Conservation (phyloP, 2,888 invertebrate genomes). For the Ernsta delagoae region DNA sequence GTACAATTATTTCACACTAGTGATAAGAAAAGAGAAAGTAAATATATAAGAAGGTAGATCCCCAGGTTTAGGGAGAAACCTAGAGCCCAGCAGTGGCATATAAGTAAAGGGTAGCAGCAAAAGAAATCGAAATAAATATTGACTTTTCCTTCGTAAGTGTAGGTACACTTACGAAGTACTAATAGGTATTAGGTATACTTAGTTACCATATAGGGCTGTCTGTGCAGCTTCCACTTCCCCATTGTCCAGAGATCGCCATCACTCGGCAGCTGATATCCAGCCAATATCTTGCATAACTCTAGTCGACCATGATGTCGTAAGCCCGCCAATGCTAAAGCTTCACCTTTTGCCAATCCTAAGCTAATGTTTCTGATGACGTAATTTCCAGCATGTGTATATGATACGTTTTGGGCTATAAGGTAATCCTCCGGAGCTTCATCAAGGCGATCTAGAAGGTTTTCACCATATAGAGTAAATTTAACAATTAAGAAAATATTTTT, state of each 20-base stretch:
- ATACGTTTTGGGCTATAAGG: slow-evolving; percentile 56
- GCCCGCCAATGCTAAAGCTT: slow-evolving; percentile 65
- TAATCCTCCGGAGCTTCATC: slow-evolving; percentile 62
- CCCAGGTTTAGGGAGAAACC: too few relatives aligned
- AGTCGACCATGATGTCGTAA: slow-evolving; percentile 60
- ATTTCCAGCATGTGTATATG: slow-evolving; percentile 46
- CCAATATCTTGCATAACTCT: slow-evolving; percentile 58
- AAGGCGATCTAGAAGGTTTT: slow-evolving; percentile 33
- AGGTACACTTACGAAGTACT: too few relatives aligned
- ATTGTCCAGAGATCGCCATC: slow-evolving; percentile 57
- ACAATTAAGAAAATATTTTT: too few relatives aligned
- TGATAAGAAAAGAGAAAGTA: too few relatives aligned
- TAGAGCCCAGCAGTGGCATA: too few relatives aligned
- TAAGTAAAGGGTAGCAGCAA: too few relatives aligned
- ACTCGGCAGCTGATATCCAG: slow-evolving; percentile 54
- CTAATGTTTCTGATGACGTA: slow-evolving; percentile 54
- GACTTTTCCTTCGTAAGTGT: too few relatives aligned
- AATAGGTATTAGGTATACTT: neutral
- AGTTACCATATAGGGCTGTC: slow-evolving; percentile 55
- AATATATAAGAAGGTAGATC: too few relatives aligned
- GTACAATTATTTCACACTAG: too few relatives aligned
- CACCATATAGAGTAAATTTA: neutral
- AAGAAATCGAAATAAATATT: too few relatives aligned
- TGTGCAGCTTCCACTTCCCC: slow-evolving; percentile 57
- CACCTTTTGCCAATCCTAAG: slow-evolving; percentile 65